phyloP scores from a whole-genome alignment of 2,113 vertebrate genomes.

The Cisticola juncidis region DNA sequence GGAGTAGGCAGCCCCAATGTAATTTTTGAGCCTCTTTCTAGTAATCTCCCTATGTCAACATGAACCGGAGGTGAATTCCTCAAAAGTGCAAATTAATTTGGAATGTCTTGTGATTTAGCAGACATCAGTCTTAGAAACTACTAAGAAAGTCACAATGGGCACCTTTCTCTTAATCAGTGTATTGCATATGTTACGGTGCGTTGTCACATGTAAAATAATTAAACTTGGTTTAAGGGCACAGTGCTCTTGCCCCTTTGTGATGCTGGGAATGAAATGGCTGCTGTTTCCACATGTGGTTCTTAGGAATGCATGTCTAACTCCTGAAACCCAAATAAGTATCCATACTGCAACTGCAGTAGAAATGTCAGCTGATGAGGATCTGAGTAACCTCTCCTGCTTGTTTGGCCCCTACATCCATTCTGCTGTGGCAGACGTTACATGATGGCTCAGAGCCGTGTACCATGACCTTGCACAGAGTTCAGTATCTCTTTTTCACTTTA shows the following conservation, averaged over 20 bases:
- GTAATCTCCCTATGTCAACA: background rate
- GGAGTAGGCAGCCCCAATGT: background rate
- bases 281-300: background rate
- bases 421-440: background rate
- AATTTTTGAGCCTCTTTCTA: background rate
- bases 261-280: background rate
- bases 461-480: accelerated
- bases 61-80: background rate
- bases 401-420: accelerated
- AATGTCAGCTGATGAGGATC: background rate
- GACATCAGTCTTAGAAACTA: background rate
- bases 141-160: background rate
- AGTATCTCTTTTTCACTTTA: background rate
- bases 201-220: background rate
- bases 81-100: background rate
- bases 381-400: background rate
- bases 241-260: background rate
- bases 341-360: background rate
- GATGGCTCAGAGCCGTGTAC: background rate
- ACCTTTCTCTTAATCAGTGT: background rate
- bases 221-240: background rate
- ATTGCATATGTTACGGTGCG: accelerated
- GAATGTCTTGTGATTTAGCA: background rate
- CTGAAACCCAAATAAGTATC: background rate
- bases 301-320: background rate